Evolutionary conservation across 2,797 vertebrate genomes (phyloP).

Genomic region (Chelon auratus): DNA sequence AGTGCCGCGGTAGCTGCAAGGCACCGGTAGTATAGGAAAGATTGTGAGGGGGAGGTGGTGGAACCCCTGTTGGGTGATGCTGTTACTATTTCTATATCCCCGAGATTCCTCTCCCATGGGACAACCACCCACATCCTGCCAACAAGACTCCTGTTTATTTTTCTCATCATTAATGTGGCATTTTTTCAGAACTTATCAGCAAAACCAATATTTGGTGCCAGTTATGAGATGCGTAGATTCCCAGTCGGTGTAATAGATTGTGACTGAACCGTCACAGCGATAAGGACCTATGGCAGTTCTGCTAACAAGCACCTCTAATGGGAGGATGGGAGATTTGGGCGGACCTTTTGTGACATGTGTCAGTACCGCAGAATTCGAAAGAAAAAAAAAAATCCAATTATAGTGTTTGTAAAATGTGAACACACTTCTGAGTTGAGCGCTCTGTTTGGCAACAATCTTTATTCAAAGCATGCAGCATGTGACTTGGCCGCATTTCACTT

Average conservation of each 20-base stretch:
- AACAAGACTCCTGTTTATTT: slow-evolving; percentile 75
- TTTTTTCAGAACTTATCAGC: slow-evolving; percentile 69
- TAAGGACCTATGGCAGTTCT: slow-evolving; percentile 67
- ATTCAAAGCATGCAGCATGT: slow-evolving; percentile 37
- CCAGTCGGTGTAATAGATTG: slow-evolving; percentile 69
- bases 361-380: slow-evolving; percentile 54
- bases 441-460: slow-evolving; percentile 30
- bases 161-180: slow-evolving; percentile 69
- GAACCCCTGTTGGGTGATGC: slow-evolving; percentile 68
- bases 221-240: slow-evolving; percentile 62
- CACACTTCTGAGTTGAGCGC: slow-evolving; percentile 10
- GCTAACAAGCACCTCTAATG: slow-evolving; percentile 70
- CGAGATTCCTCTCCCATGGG: slow-evolving; percentile 67
- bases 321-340: slow-evolving; percentile 32
- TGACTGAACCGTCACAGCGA: slow-evolving; percentile 67
- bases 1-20: slow-evolving; percentile 58
- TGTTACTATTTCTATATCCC: slow-evolving; percentile 73
- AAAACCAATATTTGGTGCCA: slow-evolving; percentile 82
- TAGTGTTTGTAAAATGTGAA: slow-evolving; percentile 37
- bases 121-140: slow-evolving; percentile 68
- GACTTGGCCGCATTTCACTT: slow-evolving; percentile 20
- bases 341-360: slow-evolving; percentile 52
- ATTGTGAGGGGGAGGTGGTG: slow-evolving; percentile 51
- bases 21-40: slow-evolving; percentile 40
- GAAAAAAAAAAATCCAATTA: slow-evolving; percentile 51